Percentiles rank a stretch among this genome's conserved stretches.
Evolutionary conservation across 2,797 vertebrate species (phyloP).

Genomic region (Rhynchotus rufescens): DNA sequence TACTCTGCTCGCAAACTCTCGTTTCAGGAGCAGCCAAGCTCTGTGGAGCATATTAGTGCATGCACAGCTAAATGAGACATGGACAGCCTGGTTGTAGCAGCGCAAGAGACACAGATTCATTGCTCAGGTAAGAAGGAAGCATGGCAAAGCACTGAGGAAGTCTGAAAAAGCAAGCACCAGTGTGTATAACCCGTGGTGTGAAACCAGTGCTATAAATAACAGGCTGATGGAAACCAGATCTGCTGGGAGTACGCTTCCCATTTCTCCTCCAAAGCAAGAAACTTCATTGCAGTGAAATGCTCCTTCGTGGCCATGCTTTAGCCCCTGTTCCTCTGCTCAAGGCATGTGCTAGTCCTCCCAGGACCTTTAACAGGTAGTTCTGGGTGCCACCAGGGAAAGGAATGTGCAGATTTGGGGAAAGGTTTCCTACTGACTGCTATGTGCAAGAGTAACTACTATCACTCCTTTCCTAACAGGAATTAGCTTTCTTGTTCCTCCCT

Average conservation of each 20-base stretch:
- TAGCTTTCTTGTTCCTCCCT: background rate
- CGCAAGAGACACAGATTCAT: background rate
- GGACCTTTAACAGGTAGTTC: constrained; percentile 6
- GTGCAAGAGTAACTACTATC: background rate
- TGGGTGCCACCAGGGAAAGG: background rate
- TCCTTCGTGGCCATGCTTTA: background rate
- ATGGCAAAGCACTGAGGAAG: background rate
- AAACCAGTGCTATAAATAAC: constrained; percentile 38
- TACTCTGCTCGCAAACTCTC: background rate
- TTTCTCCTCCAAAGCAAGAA: constrained; percentile 30
- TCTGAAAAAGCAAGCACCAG: background rate
- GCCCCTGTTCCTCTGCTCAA: constrained; percentile 17
- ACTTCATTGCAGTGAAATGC: background rate
- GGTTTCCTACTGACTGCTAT: background rate
- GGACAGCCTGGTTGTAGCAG: background rate
- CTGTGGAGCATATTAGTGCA: background rate
- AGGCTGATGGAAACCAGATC: constrained; percentile 54
- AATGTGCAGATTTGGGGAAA: background rate
- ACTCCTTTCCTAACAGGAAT: background rate
- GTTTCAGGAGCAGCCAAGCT: background rate
- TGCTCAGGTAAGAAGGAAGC: constrained; percentile 29
- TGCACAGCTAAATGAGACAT: background rate
- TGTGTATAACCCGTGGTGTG: constrained; percentile 8
- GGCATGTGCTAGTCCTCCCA: background rate
- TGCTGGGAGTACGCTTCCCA: background rate